phyloP scores from a whole-genome alignment of 35 echinoderm and acorn worm species.

The Apostichopus parvimensis region DNA sequence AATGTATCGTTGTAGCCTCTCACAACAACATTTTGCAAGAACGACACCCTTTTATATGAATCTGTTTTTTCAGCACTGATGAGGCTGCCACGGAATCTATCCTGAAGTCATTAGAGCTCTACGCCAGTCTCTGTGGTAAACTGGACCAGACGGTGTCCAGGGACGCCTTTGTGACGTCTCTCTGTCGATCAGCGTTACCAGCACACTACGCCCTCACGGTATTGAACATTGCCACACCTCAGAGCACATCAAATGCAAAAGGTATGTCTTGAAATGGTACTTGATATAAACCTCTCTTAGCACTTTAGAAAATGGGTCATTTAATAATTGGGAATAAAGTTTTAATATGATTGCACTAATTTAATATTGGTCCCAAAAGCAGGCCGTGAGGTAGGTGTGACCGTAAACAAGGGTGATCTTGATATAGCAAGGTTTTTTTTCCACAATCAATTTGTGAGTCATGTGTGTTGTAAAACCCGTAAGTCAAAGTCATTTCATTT shows the following conservation, averaged over 20 bases:
- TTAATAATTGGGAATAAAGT: too few species aligned
- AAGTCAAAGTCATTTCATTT: too few species aligned
- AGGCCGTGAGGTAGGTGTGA: too few species aligned
- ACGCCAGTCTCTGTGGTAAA: slow-evolving; percentile 97
- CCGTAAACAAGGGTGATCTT: too few species aligned
- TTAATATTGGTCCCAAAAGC: too few species aligned
- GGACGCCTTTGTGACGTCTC: slow-evolving; percentile 94
- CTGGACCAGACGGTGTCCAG: slow-evolving; percentile 80
- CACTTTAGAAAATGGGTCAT: too few species aligned
- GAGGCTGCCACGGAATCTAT: slow-evolving; percentile 93
- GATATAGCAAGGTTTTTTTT: too few species aligned
- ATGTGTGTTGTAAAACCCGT: too few species aligned
- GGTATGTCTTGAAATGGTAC: slow-evolving; percentile 13
- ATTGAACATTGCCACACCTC: slow-evolving; percentile 88
- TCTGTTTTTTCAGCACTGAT: slow-evolving; percentile 74
- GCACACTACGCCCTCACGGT: slow-evolving; percentile 94
- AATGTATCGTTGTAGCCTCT: neutral
- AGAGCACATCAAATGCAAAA: slow-evolving; percentile 46
- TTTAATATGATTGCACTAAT: too few species aligned
- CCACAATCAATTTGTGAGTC: too few species aligned
- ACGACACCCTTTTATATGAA: neutral
- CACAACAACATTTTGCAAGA: too few species aligned
- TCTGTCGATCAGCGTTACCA: slow-evolving; percentile 88
- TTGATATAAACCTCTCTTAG: too few species aligned
- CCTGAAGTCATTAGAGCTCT: slow-evolving; percentile 91